A percentile compares a stretch with the other conserved stretches of the same genome.
These are phyloP conservation scores for Xestia c-nigrum DNA, from an alignment of 2,888 invertebrate species.

Conservation along the genomic window DNA sequence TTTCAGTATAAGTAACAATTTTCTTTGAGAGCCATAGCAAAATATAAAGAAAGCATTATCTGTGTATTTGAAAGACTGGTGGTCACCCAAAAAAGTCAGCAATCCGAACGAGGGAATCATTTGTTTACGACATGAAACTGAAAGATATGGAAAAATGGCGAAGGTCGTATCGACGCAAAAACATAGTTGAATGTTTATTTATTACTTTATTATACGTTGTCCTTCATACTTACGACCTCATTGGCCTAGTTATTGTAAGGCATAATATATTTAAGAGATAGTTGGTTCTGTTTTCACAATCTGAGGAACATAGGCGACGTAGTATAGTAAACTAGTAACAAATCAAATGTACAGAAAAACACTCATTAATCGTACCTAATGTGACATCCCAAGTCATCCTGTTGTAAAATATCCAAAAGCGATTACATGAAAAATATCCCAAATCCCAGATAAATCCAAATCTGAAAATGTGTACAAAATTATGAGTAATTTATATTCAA, in stretches of 20 bases:
- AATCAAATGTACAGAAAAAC: background rate
- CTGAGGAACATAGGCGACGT: background rate
- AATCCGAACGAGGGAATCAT: conserved; percentile 76
- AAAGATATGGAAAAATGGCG: conserved; percentile 78
- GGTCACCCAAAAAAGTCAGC: conserved; percentile 69
- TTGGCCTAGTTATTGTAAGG: conserved; percentile 49
- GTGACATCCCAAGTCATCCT: conserved; percentile 86
- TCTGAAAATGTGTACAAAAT: conserved; percentile 46
- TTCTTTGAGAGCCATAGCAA: background rate
- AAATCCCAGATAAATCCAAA: background rate
- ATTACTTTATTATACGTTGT: conserved; percentile 53
- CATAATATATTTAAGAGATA: background rate
- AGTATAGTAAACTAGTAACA: background rate
- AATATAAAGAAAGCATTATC: background rate
- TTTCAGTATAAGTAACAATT: background rate
- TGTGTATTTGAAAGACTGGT: conserved; percentile 44
- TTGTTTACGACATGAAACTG: conserved; percentile 79
- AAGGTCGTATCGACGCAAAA: conserved; percentile 71
- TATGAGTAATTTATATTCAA: conserved; percentile 29
- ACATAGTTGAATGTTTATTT: conserved; percentile 55
- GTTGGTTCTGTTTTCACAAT: background rate
- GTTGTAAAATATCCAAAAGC: conserved; percentile 31
- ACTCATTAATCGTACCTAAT: conserved; percentile 74
- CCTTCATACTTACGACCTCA: conserved; percentile 41
- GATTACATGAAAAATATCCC: conserved; percentile 19